phyloP scores from a whole-genome alignment of 23 tunicate genomes.

The Pegea sp. region DNA sequence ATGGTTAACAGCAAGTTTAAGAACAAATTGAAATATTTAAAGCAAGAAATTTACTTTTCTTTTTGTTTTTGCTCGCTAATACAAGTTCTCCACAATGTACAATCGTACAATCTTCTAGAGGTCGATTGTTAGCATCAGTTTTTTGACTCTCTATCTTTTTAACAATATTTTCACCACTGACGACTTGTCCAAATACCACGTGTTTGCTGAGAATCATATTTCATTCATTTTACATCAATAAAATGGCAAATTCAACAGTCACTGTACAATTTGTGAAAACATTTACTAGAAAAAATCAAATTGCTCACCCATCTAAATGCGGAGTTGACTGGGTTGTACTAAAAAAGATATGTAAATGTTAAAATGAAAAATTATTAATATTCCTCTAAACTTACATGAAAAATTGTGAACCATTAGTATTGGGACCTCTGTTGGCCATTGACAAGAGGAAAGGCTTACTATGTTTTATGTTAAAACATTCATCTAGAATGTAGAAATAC shows the following conservation, averaged over 20 bases:
- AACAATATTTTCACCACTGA: constrained; percentile 49
- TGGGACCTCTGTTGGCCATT: constrained; percentile 92
- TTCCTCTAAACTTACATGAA: constrained; percentile 37
- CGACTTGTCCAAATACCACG: constrained; percentile 91
- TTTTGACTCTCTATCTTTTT: constrained; percentile 67
- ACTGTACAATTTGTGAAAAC: background rate
- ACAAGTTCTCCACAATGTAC: constrained; percentile 94
- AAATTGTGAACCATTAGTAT: constrained; percentile 91
- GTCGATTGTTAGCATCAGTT: constrained; percentile 67
- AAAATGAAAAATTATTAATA: background rate
- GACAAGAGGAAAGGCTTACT: constrained; percentile 79
- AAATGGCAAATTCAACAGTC: background rate
- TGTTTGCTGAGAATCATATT: constrained; percentile 18
- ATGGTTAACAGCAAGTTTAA: too few relatives aligned
- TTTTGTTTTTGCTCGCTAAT: constrained; percentile 36
- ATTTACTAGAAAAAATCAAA: background rate
- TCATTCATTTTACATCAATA: background rate
- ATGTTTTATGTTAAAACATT: constrained; percentile 57
- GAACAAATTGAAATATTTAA: constrained; percentile 1
- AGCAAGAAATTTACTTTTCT: constrained; percentile 10
- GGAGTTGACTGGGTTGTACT: constrained; percentile 94
- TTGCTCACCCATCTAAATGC: constrained; percentile 87
- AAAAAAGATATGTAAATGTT: constrained; percentile 3
- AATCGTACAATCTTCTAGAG: constrained; percentile 58
- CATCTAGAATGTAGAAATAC: constrained; percentile 50